Evolutionary conservation across 2,113 vertebrate species (phyloP), one percentile per base, ranked within the genome.

Genomic region (Chlorocebus sabaeus): DNA sequence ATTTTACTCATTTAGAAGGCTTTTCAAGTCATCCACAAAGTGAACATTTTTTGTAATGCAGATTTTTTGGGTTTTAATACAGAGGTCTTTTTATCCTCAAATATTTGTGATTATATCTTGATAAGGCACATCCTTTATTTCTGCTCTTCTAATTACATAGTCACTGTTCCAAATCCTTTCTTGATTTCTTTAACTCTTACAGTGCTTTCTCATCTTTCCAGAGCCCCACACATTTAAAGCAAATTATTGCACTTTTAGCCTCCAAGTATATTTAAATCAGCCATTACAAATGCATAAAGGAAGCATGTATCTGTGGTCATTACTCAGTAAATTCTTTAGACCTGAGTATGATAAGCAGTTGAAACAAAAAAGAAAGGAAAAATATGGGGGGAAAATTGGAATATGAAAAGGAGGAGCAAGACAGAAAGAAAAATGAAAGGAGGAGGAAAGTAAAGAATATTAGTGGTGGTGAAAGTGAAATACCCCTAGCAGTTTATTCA

Each of bases 111-210:
- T 76, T 88, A 6, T 18, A 75, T 90, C 64, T 95, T 93, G 70
- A 59, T 38, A 89, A 81, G 27, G 72, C 27, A 87, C 38, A 14
- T 48, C 32, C 43, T 87, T 64, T 94, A 75, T 52, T 75, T 93
- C 94, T 90, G 50, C 16, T 84, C 22, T 86, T 79, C 80, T 92
- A 96, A 87, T 95, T 87, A 23, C 52, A 61, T 30, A 94, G 30
- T 57, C 30, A 70, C 52, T 59, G 5, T 79, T 61, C 25, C 73
- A 86, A 93, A 95, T 85, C 14, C 10, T 2, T 82, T 43, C 38
- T 80, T 59, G 45, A 94, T 72, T 95, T 48, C 9, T 91, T 95
- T 55, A 96, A 78, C 38, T 52, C 50, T 57, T 72, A 12, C 16
- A n/a, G 7, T 85, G 30, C 35, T 82, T 81, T 93, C 35, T 83